Percentiles rank a stretch among this genome's conserved stretches.
Evolutionary conservation across 1,140 invertebrate genomes (phyloP).

Genomic region (Harpegnathos saltator): DNA sequence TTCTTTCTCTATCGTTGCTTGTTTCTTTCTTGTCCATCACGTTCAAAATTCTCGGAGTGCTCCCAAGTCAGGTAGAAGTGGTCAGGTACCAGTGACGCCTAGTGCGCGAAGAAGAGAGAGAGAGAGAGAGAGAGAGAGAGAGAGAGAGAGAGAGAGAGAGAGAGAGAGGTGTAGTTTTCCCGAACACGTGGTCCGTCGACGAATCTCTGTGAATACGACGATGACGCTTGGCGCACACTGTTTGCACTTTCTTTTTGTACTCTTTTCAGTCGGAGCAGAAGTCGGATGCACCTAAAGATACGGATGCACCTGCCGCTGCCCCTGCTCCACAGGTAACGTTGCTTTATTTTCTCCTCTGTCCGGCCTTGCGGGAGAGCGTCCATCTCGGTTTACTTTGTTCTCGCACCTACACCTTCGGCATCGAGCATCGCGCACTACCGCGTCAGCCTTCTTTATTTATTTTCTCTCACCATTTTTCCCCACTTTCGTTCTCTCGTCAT

Average conservation of each 20-base stretch:
- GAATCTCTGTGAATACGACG: conserved; percentile 48
- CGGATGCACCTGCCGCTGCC: conserved; percentile 82
- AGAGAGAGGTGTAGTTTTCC: too few relatives aligned
- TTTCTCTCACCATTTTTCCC: conserved; percentile 51
- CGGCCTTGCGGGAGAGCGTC: conserved; percentile 19
- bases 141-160: too few relatives aligned
- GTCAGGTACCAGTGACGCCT: too few relatives aligned
- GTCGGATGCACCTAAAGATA: conserved; percentile 83
- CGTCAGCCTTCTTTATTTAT: conserved; percentile 19
- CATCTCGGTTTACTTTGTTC: conserved; percentile 52
- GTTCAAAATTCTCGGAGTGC: too few relatives aligned
- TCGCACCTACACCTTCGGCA: conserved; percentile 43
- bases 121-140: too few relatives aligned
- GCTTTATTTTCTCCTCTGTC: conserved; percentile 71
- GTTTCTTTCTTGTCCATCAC: too few relatives aligned
- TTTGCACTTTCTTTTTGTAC: conserved; percentile 85
- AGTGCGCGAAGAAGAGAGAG: background rate
- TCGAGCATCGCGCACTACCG: conserved; percentile 18
- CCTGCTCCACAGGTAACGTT: conserved; percentile 83
- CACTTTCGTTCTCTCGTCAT: conserved; percentile 56
- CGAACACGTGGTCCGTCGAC: conserved; percentile 58
- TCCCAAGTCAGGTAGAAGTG: too few relatives aligned
- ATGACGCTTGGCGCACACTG: conserved; percentile 80
- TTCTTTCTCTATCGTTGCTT: too few relatives aligned
- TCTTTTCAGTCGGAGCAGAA: conserved; percentile 86